Percentiles rank a stretch among this genome's conserved stretches.
These are phyloP conservation scores for Ptychobarbus kaznakovi DNA, from an alignment of 2,797 vertebrate genomes.

Conservation along the genomic window DNA sequence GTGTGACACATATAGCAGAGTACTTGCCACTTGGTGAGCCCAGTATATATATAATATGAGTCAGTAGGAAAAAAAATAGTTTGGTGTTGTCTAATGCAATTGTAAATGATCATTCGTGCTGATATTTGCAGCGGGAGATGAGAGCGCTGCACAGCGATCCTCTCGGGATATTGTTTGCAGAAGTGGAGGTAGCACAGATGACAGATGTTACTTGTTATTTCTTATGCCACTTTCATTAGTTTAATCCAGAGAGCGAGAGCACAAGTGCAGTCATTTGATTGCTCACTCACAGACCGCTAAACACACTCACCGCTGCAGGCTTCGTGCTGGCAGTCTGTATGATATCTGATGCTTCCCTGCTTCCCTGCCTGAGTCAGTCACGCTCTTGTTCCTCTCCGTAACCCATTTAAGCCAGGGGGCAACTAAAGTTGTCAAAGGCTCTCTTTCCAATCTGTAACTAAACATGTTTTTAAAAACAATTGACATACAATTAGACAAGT, in stretches of 20 bases:
- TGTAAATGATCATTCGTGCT: constrained; percentile 1
- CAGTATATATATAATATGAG: not conserved
- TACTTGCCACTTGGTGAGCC: not conserved
- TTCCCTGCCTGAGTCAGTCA: not conserved
- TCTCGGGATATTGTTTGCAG: not conserved
- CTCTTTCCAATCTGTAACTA: not conserved
- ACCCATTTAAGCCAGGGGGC: constrained; percentile 10
- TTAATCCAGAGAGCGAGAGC: not conserved
- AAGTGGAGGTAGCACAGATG: not conserved
- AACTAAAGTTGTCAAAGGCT: constrained; percentile 3
- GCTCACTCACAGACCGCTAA: constrained; percentile 12
- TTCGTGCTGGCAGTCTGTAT: not conserved
- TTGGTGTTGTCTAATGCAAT: constrained; percentile 6
- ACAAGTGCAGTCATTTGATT: not conserved
- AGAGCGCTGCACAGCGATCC: not conserved
- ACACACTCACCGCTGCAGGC: not conserved
- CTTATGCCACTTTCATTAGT: constrained; percentile 11
- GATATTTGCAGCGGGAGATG: constrained; percentile 5
- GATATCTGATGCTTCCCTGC: constrained; percentile 23
- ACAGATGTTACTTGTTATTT: constrained; percentile 5
- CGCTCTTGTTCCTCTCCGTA: not conserved
- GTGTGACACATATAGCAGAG: not conserved
- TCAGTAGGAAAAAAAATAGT: not conserved
- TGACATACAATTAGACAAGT: not conserved
- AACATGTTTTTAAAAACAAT: constrained; percentile 8